phyloP scores from a whole-genome alignment of 1,140 invertebrate genomes.

The Conopomorpha cramerella region DNA sequence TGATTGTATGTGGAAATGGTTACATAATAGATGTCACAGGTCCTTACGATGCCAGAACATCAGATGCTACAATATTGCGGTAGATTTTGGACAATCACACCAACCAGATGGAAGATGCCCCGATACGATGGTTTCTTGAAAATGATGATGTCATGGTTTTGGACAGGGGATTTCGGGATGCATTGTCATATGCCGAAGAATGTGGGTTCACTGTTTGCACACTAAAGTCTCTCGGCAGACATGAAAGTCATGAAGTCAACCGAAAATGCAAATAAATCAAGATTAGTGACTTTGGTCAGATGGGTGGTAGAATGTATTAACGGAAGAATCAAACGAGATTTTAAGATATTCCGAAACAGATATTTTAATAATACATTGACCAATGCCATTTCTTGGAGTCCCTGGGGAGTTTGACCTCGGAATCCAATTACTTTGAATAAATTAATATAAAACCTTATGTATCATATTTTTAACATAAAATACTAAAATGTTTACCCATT shows the following conservation, averaged over 20 bases:
- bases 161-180: conserved; percentile 4
- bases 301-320: conserved; percentile 6
- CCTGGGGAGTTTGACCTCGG: too few species aligned
- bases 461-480: too few species aligned
- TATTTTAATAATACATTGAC: too few species aligned
- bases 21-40: conserved; percentile 5
- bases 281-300: conserved; percentile 5
- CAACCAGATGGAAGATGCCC: background rate
- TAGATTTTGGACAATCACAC: conserved; percentile 1
- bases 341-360: conserved; percentile 5
- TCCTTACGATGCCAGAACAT: conserved; percentile 3
- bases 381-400: too few species aligned
- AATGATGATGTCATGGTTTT: conserved; percentile 2
- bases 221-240: background rate
- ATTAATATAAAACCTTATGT: too few species aligned
- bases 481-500: too few species aligned
- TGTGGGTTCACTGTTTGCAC: conserved; percentile 1
- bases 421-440: too few species aligned
- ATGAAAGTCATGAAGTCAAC: conserved; percentile 2
- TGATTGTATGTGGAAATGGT: conserved; percentile 5
- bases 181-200: background rate
- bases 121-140: background rate
- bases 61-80: conserved; percentile 3
- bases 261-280: conserved; percentile 4
- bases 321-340: conserved; percentile 5